Evolutionary conservation across 2,113 vertebrate species (phyloP).

Genomic region (human (Homo sapiens)): DNA sequence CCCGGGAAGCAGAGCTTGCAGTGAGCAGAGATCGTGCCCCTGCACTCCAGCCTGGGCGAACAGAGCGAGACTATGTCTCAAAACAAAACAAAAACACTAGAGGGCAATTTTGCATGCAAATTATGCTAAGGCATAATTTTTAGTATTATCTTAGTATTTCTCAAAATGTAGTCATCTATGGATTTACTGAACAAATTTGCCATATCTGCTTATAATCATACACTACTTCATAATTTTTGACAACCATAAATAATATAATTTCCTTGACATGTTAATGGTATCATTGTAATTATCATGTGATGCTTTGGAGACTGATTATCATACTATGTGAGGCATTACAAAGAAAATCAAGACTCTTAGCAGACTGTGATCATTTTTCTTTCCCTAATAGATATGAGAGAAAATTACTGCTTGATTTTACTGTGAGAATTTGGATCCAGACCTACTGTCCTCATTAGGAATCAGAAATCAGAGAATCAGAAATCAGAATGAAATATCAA

Average conservation of each 20-base stretch:
- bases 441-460: slow-evolving; percentile 9
- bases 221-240: not conserved
- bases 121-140: not conserved
- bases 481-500: slow-evolving; percentile 53
- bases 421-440: not conserved
- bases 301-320: not conserved
- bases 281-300: not conserved
- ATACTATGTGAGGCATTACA: slow-evolving; percentile 36
- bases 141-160: not conserved
- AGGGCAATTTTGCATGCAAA: not conserved
- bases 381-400: slow-evolving; percentile 34
- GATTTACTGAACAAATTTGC: not conserved
- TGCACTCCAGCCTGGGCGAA: too few species aligned
- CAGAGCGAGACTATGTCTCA: too few species aligned
- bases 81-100: not conserved
- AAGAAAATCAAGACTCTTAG: slow-evolving; percentile 61
- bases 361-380: slow-evolving; percentile 36
- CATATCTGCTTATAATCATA: not conserved
- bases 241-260: not conserved
- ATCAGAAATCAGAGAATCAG: slow-evolving; percentile 40
- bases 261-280: not conserved
- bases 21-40: too few species aligned
- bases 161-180: not conserved
- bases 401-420: slow-evolving; percentile 56
- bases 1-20: too few species aligned